Percentiles rank a stretch among this genome's conserved stretches.
Evolutionary conservation across 2,888 invertebrate species (phyloP).

Genomic region (Eurois occulta): DNA sequence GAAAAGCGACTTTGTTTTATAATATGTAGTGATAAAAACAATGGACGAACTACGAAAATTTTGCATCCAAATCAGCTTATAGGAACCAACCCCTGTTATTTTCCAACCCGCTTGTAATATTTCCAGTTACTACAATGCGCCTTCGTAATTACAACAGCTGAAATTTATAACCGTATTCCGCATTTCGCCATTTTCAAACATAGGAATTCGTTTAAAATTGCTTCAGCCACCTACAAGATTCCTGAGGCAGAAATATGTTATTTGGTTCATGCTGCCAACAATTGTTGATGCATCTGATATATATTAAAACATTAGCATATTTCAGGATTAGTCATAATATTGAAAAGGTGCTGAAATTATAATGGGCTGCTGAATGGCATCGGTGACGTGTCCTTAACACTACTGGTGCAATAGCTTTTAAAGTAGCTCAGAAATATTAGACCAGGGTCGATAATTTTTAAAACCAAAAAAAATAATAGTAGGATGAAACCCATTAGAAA

Average conservation of each 20-base stretch:
- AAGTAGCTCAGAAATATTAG: neutral
- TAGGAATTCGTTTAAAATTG: constrained; percentile 76
- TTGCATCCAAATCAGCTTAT: constrained; percentile 3
- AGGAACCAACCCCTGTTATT: constrained; percentile 21
- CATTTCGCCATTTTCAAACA: constrained; percentile 71
- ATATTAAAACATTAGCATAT: constrained; percentile 27
- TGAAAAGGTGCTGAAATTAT: constrained; percentile 11
- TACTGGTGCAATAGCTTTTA: neutral
- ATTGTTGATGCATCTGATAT: constrained; percentile 58
- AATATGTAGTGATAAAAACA: too few relatives aligned
- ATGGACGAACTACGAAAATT: neutral
- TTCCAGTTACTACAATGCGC: constrained; percentile 57
- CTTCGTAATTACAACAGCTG: constrained; percentile 65
- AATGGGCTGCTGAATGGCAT: constrained; percentile 20
- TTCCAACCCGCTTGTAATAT: constrained; percentile 47
- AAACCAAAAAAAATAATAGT: too few relatives aligned
- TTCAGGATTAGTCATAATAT: constrained; percentile 37
- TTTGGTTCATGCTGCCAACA: constrained; percentile 64
- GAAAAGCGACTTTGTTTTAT: too few relatives aligned
- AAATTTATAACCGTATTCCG: constrained; percentile 72
- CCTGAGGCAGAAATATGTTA: constrained; percentile 67
- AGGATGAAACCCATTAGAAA: too few relatives aligned
- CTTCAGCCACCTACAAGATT: constrained; percentile 71
- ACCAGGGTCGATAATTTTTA: too few relatives aligned
- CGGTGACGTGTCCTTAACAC: neutral